Percentiles rank a stretch among this genome's conserved stretches.
These are phyloP conservation scores for Acropternis orthonyx DNA, from an alignment of 2,797 vertebrate genomes.

Conservation along the genomic window DNA sequence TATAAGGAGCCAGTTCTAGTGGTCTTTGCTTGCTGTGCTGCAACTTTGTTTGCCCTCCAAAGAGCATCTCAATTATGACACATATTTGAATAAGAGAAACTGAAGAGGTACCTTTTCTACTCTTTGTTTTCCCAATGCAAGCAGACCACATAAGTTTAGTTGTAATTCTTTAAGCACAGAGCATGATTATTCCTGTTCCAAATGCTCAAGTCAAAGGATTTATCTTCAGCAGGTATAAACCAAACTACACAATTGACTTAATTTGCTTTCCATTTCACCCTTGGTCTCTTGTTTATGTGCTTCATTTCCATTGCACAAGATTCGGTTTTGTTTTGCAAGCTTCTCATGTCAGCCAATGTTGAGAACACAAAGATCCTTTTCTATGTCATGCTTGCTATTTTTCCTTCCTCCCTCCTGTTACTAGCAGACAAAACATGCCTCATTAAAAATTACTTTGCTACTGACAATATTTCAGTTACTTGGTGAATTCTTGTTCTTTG, in stretches of 20 bases:
- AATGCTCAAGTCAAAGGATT: not conserved
- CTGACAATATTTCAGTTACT: not conserved
- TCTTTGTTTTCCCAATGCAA: not conserved
- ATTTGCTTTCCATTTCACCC: not conserved
- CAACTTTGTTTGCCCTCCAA: not conserved
- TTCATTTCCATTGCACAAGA: not conserved
- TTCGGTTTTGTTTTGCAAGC: not conserved
- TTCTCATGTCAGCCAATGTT: not conserved
- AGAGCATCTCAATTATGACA: not conserved
- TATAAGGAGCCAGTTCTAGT: not conserved
- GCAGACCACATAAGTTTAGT: not conserved
- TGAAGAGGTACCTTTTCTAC: not conserved
- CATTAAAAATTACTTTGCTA: not conserved
- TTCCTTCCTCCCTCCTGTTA: not conserved
- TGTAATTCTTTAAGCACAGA: not conserved
- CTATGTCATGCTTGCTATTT: not conserved
- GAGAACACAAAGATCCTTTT: not conserved
- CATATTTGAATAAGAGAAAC: not conserved
- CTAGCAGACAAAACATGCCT: not conserved
- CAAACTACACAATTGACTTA: fast-evolving
- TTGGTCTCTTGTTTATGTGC: not conserved
- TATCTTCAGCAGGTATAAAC: not conserved
- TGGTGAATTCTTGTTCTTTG: not conserved
- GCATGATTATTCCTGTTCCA: not conserved
- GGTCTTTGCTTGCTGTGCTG: not conserved